Conservation (phyloP, 92 coral and sea anemone genomes). For the Porites evermanni region DNA sequence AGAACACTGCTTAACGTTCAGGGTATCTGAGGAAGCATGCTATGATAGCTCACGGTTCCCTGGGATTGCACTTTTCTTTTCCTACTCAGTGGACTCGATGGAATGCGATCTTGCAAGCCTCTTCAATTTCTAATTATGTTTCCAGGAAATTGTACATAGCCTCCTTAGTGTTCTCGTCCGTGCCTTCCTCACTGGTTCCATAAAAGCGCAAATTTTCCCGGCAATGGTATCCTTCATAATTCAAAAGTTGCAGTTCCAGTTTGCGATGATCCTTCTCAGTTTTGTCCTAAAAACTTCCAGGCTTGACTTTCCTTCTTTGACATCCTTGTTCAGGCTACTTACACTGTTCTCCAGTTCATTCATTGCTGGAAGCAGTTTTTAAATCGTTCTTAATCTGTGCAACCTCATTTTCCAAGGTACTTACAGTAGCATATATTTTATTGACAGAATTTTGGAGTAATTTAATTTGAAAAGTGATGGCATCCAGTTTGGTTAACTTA, state of each 20-base stretch:
- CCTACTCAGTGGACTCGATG: constrained; percentile 35
- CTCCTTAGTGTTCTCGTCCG: neutral
- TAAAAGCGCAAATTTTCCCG: neutral
- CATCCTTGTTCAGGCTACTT: neutral
- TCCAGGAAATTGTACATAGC: neutral
- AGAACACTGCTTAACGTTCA: constrained; percentile 19
- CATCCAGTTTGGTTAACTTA: neutral
- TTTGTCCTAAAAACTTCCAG: neutral
- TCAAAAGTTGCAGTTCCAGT: neutral
- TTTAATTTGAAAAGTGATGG: neutral
- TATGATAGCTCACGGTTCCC: neutral
- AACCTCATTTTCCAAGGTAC: neutral
- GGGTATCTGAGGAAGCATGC: constrained; percentile 37
- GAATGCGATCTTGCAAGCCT: neutral
- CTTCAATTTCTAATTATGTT: neutral
- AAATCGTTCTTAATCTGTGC: neutral
- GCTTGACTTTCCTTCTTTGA: neutral
- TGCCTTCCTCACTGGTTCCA: neutral
- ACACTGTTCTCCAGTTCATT: neutral
- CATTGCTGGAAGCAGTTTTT: neutral
- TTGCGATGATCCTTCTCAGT: neutral
- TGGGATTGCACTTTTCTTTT: neutral
- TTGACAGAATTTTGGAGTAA: neutral
- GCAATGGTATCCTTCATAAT: neutral
- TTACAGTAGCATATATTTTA: neutral